A percentile compares a stretch with the other conserved stretches of the same genome.
These are phyloP conservation scores for Sakesphorus luctuosus DNA, from an alignment of 2,113 vertebrate species.

Conservation along the genomic window DNA sequence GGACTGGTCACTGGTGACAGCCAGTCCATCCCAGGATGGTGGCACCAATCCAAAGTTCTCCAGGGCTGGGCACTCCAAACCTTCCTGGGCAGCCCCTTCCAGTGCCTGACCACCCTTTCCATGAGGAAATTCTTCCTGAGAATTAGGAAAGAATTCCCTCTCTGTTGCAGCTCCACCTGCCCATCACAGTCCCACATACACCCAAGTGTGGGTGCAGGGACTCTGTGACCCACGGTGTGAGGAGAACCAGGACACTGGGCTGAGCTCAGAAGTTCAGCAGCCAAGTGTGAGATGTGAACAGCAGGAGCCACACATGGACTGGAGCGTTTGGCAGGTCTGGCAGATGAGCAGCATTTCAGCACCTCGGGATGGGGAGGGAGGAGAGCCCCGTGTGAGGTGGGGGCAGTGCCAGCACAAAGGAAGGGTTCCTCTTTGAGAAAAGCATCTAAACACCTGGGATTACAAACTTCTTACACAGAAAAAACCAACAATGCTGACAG, in stretches of 20 bases:
- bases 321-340: background rate
- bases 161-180: background rate
- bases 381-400: background rate
- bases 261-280: background rate
- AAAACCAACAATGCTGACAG: background rate
- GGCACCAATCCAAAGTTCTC: too few relatives aligned
- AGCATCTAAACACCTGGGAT: background rate
- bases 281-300: background rate
- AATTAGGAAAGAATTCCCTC: background rate
- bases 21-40: too few relatives aligned
- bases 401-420: background rate
- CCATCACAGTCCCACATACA: rapidly evolving
- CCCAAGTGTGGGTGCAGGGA: background rate
- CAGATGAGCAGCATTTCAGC: background rate
- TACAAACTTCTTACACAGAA: background rate
- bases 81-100: background rate
- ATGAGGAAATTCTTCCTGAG: background rate
- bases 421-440: background rate
- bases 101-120: background rate
- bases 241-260: background rate
- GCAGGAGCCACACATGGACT: rapidly evolving
- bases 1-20: too few relatives aligned
- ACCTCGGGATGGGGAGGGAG: background rate
- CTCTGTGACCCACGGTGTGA: background rate
- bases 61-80: background rate